Evolutionary conservation across 2,113 vertebrate species (phyloP).

Genomic region (Cynocephalus volans): DNA sequence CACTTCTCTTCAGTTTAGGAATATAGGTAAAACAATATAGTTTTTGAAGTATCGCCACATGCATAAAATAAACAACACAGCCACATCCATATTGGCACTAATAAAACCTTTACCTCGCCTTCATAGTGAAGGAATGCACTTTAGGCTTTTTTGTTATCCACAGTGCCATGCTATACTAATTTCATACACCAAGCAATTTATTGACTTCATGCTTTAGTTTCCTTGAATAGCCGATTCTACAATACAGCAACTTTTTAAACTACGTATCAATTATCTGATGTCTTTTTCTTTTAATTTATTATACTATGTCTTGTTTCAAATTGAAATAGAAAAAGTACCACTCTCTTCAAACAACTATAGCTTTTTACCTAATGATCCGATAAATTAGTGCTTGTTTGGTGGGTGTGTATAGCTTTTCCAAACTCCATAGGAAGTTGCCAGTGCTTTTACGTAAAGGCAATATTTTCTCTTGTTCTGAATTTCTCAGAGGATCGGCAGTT

Average conservation of each 20-base stretch:
- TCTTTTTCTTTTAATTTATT: constrained; percentile 80
- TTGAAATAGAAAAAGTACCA: constrained; percentile 75
- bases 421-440: constrained; percentile 83
- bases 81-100: background rate
- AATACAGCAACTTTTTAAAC: constrained; percentile 23
- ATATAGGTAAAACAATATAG: background rate
- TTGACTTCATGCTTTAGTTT: constrained; percentile 55
- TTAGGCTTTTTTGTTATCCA: background rate
- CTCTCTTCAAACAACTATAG: constrained; percentile 82
- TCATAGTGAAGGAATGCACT: background rate
- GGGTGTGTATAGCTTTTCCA: constrained; percentile 75
- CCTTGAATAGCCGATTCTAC: constrained; percentile 6
- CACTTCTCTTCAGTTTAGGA: background rate
- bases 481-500: constrained; percentile 86
- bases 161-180: background rate
- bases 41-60: constrained; percentile 2
- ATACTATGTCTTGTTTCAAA: constrained; percentile 59
- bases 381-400: constrained; percentile 86
- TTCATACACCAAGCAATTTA: constrained; percentile 46
- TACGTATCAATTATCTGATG: constrained; percentile 49
- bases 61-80: constrained; percentile 7
- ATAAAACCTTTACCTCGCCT: constrained; percentile 6
- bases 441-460: constrained; percentile 84
- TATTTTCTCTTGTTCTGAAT: constrained; percentile 88
- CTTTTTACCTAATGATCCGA: constrained; percentile 87